Evolutionary conservation across 1,140 invertebrate species (phyloP), one percentile per base, ranked within the genome.

Genomic region (Proales similis): DNA sequence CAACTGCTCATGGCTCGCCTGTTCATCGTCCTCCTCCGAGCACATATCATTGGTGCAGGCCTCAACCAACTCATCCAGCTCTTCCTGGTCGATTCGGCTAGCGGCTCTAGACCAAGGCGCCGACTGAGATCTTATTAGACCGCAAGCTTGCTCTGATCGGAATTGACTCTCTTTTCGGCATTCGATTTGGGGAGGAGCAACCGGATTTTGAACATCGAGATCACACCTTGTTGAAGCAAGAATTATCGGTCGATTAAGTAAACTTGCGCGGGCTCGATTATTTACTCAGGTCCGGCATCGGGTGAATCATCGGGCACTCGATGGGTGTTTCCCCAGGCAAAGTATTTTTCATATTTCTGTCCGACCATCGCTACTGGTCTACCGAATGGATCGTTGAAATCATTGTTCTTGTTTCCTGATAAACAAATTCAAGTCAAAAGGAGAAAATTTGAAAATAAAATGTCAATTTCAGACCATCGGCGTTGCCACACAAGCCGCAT

Each of bases 401-500:
- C 51, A 26, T 57, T 57, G 14, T 11, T 36, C 42, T 20, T 33
- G 12, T 17, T 12, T 14, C 49, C 49, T 53, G 24, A 17, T n/a
- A 20, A 17, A 9, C 26, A 0, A 53, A 53, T 24, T 14, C 12
- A 36, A 36, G 33, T 9, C 33, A 9, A 36, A 7, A 4, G 36
- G 22, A 17, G n/a, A 39, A 12, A 38, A 2, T 22, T 17, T 48
- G 6, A 2, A 20, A 39, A 5, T 11, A 17, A 1, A 22, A 29
- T 2, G 14, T 29, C 36, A 19, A 19, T 51, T 32, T 20, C 2
- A n/a, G 38, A 57, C 51, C 51, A 57, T 57, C 51, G 30, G 51
- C 51, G 30, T 57, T 57, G 27, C 51, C 51, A 26, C 51, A 57
- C 20, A 57, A 39, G 7, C 51, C 51, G 14, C 51, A 57, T 14